Conservation (phyloP, 2,113 vertebrate genomes). For the Myodes glareolus region DNA sequence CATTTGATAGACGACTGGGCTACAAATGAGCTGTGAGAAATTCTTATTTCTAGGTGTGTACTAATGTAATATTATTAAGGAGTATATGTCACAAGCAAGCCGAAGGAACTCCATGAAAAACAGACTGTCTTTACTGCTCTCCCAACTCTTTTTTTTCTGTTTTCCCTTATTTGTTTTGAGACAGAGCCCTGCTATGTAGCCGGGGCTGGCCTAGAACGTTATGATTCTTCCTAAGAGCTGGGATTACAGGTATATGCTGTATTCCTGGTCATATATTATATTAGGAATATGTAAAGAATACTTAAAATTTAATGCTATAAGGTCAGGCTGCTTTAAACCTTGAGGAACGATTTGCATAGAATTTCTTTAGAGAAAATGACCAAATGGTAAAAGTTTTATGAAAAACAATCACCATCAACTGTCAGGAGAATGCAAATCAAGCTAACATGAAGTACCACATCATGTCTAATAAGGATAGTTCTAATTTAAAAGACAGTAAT, state of each 20-base stretch:
- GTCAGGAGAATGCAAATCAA: neutral
- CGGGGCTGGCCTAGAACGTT: neutral
- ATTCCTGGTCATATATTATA: neutral
- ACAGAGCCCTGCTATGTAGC: neutral
- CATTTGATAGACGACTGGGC: neutral
- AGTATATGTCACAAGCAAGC: neutral
- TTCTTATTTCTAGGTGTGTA: neutral
- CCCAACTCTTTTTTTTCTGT: neutral
- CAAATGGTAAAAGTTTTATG: neutral
- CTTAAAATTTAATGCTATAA: neutral
- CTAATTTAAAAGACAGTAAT: neutral
- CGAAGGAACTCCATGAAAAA: conserved; percentile 8
- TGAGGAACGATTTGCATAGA: neutral
- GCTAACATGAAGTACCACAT: neutral
- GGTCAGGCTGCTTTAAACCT: neutral
- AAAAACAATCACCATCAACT: neutral
- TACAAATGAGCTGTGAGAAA: neutral
- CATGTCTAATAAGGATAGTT: neutral
- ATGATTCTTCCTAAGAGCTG: neutral
- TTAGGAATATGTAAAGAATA: neutral
- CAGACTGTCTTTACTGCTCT: neutral
- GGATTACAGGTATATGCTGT: neutral
- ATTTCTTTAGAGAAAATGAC: conserved; percentile 14
- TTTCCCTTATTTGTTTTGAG: neutral
- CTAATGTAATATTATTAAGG: conserved; percentile 7